phyloP scores from a whole-genome alignment of 92 coral and sea anemone species.

The Bergia puertoricense region DNA sequence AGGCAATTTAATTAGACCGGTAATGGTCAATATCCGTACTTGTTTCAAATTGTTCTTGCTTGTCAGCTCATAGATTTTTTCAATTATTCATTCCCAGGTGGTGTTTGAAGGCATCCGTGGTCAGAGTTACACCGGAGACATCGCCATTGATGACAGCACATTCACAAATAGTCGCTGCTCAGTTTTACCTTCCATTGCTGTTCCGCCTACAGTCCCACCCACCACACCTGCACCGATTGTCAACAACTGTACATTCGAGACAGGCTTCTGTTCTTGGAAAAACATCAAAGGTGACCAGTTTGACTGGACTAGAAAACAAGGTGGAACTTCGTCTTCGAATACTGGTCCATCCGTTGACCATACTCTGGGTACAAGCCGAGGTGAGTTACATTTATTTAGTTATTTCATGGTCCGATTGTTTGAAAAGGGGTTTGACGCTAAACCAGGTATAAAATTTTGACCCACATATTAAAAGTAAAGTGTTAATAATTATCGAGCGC shows the following conservation, averaged over 20 bases:
- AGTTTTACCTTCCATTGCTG: conserved; percentile 77
- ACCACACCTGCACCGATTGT: conserved; percentile 88
- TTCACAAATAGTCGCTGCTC: conserved; percentile 70
- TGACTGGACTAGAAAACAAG: conserved; percentile 93
- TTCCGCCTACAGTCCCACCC: conserved; percentile 94
- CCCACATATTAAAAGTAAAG: no score
- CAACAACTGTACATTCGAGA: conserved; percentile 96
- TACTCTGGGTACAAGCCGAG: conserved; percentile 74
- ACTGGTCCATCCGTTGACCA: conserved; percentile 95
- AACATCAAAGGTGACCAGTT: conserved; percentile 86
- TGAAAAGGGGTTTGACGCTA: no score
- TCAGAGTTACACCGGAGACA: conserved; percentile 82
- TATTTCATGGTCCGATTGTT: not conserved
- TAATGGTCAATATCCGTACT: not conserved
- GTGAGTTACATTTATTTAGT: conserved; percentile 34
- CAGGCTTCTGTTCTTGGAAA: conserved; percentile 87
- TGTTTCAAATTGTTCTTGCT: not conserved
- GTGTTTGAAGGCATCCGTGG: conserved; percentile 95
- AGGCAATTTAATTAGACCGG: no score
- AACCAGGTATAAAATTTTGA: no score
- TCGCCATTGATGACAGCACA: conserved; percentile 90
- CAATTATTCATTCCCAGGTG: conserved; percentile 52
- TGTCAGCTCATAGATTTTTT: not conserved
- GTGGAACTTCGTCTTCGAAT: conserved; percentile 70
- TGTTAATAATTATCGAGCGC: no score